phyloP scores from a whole-genome alignment of 2,113 vertebrate species.

The Pavo muticus region DNA sequence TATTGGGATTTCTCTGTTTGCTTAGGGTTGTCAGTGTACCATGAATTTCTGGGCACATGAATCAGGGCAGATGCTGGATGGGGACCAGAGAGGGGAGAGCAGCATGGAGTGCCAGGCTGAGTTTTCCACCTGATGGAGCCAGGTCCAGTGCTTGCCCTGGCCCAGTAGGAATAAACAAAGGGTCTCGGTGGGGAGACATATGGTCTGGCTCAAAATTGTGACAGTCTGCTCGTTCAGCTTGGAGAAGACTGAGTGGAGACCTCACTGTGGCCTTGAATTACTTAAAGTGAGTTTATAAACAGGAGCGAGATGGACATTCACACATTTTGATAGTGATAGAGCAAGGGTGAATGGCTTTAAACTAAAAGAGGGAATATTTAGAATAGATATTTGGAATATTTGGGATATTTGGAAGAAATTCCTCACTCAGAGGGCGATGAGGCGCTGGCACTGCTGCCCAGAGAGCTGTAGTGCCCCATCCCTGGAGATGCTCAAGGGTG shows the following conservation, averaged over 20 bases:
- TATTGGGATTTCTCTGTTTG: neutral
- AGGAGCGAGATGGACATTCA: neutral
- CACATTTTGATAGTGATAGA: neutral
- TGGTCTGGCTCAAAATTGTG: neutral
- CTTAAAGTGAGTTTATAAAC: neutral
- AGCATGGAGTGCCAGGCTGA: rapidly evolving
- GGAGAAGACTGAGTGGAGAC: neutral
- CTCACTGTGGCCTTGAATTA: neutral
- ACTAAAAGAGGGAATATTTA: neutral
- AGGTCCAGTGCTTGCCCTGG: neutral
- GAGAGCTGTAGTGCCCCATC: neutral
- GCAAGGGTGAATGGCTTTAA: neutral
- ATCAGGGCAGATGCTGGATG: neutral
- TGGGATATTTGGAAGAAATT: neutral
- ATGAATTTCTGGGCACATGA: neutral
- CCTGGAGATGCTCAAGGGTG: neutral
- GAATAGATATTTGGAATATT: neutral
- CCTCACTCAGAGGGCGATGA: neutral
- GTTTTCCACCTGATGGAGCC: neutral
- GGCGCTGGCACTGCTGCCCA: too few relatives aligned
- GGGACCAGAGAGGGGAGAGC: neutral
- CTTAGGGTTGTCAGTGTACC: constrained; percentile 4
- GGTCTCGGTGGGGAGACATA: neutral
- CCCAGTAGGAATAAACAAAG: neutral
- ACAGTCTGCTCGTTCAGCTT: neutral